Base-by-base conservation (phyloP, 2,888 invertebrate species). In the Machimus atricapillus region DNA sequence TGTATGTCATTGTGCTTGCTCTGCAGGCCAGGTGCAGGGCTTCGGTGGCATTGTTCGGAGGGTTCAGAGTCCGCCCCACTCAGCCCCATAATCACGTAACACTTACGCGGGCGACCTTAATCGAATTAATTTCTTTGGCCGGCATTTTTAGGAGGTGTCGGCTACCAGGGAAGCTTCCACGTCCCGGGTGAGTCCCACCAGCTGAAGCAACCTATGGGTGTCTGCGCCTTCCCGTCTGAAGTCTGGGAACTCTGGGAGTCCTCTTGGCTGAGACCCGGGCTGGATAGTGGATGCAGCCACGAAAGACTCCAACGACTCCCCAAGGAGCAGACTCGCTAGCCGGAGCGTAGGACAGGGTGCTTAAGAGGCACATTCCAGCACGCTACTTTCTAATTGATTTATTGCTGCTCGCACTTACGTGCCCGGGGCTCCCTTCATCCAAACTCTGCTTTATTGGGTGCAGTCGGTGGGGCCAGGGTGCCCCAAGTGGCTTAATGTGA, bases 311-410 rank as follows among this genome's bases (percentile, higher is more conserved):
- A 52, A n/a, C 7, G 52, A 19, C 52, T 23, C 66, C 27, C 66
- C 19, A 66, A 66, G 27, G 66, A 66, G 23, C 23, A 66, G 40
- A 34, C 40, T 43, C 19, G n/a, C 37, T 27, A 73, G 58, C 14
- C 40, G 40, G n/a, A 8, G 52, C 8, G 12, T 37, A 37, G 37
- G 7, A 77, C 19, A 66, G 78, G 37, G 78, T 78, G n/a, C 40
- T 78, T 46, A 78, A 78, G 34, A 76, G 34, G 76, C 31, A 52
- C 40, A 86, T 86, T 86, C 86, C 76, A 76, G 76, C 86, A 86
- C 86, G 86, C 74, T 76, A 86, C 46, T 76, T 40, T 86, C 86
- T 86, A 86, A 86, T 86, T 86, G 86, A 86, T 86, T 86, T 86
- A 86, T 76, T 86, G 86, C 74, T 52, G 12, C 77, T 86, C 86